These are phyloP conservation scores for Pantherophis vulpinus DNA, from an alignment of 2,797 vertebrate genomes.

Conservation along the genomic window DNA sequence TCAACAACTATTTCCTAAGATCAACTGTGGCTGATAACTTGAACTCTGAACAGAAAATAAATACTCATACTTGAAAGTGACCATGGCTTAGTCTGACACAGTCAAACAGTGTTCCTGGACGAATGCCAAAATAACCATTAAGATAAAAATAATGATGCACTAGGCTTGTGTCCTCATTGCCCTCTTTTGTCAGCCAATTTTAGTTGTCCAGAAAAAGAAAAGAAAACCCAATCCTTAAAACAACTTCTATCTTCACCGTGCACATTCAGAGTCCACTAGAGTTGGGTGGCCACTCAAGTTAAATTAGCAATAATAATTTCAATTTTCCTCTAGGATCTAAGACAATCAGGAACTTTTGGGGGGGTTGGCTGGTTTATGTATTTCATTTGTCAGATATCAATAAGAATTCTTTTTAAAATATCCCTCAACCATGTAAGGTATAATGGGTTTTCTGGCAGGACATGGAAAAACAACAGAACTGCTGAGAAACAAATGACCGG, in stretches of 20 bases:
- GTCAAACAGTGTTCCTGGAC: slow-evolving; percentile 3
- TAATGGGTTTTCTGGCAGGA: background rate
- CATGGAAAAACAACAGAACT: background rate
- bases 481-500: background rate
- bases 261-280: background rate
- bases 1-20: background rate
- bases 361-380: background rate
- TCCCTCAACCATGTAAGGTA: background rate
- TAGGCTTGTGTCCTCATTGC: background rate
- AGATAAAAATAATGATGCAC: slow-evolving; percentile 10
- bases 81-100: background rate
- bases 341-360: background rate
- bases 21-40: background rate
- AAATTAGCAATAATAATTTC: background rate
- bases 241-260: background rate
- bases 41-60: slow-evolving; percentile 11
- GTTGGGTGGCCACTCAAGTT: background rate
- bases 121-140: slow-evolving; percentile 20
- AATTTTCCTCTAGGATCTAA: background rate
- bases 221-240: background rate
- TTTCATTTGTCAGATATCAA: background rate
- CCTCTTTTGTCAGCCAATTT: background rate
- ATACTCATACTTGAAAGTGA: background rate
- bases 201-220: background rate
- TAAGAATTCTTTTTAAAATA: background rate